A percentile compares a stretch with the other conserved stretches of the same genome.
phyloP scores from a whole-genome alignment of 2,888 invertebrate genomes.

The Plebejus melissa region DNA sequence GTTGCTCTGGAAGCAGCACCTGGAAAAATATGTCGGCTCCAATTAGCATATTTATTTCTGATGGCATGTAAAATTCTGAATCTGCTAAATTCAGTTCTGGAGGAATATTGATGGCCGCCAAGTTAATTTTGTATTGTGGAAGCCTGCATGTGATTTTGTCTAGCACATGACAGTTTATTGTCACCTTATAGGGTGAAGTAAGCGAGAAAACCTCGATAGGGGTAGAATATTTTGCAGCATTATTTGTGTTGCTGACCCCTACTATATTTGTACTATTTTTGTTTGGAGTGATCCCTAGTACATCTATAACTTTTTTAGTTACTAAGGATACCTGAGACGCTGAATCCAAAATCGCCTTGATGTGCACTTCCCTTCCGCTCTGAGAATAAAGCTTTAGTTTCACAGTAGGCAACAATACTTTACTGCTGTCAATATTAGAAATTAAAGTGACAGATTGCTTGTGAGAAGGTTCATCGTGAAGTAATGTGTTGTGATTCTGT shows the following conservation, averaged over 20 bases:
- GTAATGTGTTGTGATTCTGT: neutral
- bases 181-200: neutral
- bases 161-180: neutral
- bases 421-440: neutral
- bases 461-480: neutral
- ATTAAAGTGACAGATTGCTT: conserved; percentile 1
- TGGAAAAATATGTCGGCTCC: too few relatives aligned
- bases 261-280: neutral
- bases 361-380: neutral
- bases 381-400: neutral
- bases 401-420: neutral
- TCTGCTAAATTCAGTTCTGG: neutral
- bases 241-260: neutral
- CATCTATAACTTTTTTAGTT: neutral
- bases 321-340: neutral
- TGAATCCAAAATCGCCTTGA: neutral
- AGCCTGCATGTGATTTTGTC: neutral
- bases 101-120: neutral
- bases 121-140: neutral
- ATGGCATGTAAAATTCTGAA: too few relatives aligned
- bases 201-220: neutral
- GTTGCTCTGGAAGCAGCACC: too few relatives aligned
- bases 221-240: neutral
- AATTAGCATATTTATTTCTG: too few relatives aligned
- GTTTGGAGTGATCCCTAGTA: neutral